Base-by-base conservation (phyloP, 2,113 vertebrate species). In the Prunella himalayana region DNA sequence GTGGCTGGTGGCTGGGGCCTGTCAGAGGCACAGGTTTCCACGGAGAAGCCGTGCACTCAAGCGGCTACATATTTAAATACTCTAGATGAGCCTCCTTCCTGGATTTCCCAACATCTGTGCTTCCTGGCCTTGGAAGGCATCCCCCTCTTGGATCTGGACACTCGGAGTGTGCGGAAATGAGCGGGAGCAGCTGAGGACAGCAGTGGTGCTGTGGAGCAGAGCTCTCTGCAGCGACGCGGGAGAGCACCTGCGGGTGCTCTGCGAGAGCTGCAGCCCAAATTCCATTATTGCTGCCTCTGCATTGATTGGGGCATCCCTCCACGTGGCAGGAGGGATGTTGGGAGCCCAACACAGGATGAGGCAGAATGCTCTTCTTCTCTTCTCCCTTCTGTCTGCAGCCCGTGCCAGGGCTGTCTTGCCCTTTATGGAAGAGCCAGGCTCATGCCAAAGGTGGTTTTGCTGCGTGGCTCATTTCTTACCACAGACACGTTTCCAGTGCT, bases 81-180 rank as follows among this genome's bases (percentile, higher is more conserved):
- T 96, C 45, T 83, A 78, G 80, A 94, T 86, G 93, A 96, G 39
- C 72, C 80, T 94, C 72, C 88, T 95, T 90, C 86, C 90, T 95
- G 94, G 82, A 92, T 97, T 96, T 96, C 92, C 94, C 90, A 90
- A 94, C 93, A 96, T 96, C 94, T 96, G 93, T 59, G 88, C 86
- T 94, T 81, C 88, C 90, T 93, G 17, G 30, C 82, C 77, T 96
- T 96, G 96, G 94, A 96, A 94, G 82, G 80, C 82, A 88, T 90
- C 81, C 80, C 69, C 82, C 72, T 86, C 88, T 94, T 96, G 94
- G 96, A 94, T 93, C 82, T 42, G 90, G 85, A 91, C 57, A 15
- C 88, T 92, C 1, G 1, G 81, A 50, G 84, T 4, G 76, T 83
- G 86, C 5, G 31, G 93, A 96, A 96, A 78, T 1, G 71, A 93